A percentile compares a stretch with the other conserved stretches of the same genome.
These are phyloP conservation scores for Hydractinia symbiolongicarpus DNA, from an alignment of 30 jellyfish, hydroid and myxozoan species.

Conservation along the genomic window DNA sequence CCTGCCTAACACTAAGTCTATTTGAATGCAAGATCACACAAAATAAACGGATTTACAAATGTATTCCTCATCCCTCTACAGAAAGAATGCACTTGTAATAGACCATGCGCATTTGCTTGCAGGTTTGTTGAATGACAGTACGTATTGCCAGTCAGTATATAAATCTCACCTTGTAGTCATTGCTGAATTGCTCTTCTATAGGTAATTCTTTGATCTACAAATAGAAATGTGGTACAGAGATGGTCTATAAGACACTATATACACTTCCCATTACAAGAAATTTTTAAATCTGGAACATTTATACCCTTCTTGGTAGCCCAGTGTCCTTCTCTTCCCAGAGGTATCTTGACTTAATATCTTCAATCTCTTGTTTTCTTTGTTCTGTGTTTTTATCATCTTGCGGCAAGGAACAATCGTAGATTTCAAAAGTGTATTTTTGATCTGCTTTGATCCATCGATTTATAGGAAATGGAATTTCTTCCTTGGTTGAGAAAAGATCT, in stretches of 20 bases:
- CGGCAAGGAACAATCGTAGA: slow-evolving; percentile 57
- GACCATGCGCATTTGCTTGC: too few relatives aligned
- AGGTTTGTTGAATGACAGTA: too few relatives aligned
- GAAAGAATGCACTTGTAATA: too few relatives aligned
- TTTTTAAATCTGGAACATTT: too few relatives aligned
- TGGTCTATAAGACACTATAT: too few relatives aligned
- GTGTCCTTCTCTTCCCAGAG: slow-evolving; percentile 43
- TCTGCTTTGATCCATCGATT: slow-evolving; percentile 69
- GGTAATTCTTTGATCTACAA: slow-evolving; percentile 44
- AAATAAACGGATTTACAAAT: too few relatives aligned
- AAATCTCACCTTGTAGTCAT: slow-evolving; percentile 57
- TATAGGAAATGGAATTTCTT: slow-evolving; percentile 42
- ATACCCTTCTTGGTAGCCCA: slow-evolving; percentile 69
- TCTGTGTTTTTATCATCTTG: slow-evolving; percentile 53
- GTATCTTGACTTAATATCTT: slow-evolving; percentile 36
- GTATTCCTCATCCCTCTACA: too few relatives aligned
- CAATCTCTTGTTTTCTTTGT: slow-evolving; percentile 57
- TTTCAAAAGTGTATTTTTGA: slow-evolving; percentile 17
- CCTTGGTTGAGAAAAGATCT: neutral
- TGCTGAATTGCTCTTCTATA: slow-evolving; percentile 69
- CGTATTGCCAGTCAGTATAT: too few relatives aligned
- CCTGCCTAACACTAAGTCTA: too few relatives aligned
- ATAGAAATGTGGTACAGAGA: neutral
- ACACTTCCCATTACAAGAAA: too few relatives aligned
- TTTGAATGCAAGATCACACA: too few relatives aligned